Percentiles rank a stretch among this genome's conserved stretches.
phyloP scores from a whole-genome alignment of 2,888 invertebrate species.

The Mesochorus sp. region DNA sequence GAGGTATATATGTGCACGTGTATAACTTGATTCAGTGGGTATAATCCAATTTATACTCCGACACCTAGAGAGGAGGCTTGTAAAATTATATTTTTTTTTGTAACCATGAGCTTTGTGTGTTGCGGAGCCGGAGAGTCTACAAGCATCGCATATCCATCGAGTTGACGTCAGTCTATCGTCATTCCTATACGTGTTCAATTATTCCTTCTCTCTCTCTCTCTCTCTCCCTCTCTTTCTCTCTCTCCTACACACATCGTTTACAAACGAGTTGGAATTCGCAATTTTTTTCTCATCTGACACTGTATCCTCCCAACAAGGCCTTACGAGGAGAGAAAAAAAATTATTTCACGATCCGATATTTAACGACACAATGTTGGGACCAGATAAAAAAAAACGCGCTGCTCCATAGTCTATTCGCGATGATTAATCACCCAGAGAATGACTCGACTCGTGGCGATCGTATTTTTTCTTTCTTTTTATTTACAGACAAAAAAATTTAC shows the following conservation, averaged over 20 bases:
- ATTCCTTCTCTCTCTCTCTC: slow-evolving; percentile 33
- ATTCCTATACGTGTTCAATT: slow-evolving; percentile 49
- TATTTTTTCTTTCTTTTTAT: too few species aligned
- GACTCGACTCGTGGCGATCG: not conserved
- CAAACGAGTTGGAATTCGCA: slow-evolving; percentile 27
- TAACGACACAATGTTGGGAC: not conserved
- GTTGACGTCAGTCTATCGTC: slow-evolving; percentile 56
- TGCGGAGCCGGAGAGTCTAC: slow-evolving; percentile 28
- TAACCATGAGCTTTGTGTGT: not conserved
- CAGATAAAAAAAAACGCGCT: not conserved
- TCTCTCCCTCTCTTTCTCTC: not conserved
- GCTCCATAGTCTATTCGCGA: not conserved
- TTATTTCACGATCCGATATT: slow-evolving; percentile 3
- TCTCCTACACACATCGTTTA: not conserved
- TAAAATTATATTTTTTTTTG: slow-evolving; percentile 2
- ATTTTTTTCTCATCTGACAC: slow-evolving; percentile 37
- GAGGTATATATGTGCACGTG: too few species aligned
- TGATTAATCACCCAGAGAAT: not conserved
- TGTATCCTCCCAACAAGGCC: slow-evolving; percentile 36
- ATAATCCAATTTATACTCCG: slow-evolving; percentile 52
- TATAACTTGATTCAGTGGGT: slow-evolving; percentile 58
- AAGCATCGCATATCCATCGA: slow-evolving; percentile 43
- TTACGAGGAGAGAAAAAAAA: not conserved
- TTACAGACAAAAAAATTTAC: too few species aligned
- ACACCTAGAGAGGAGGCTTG: not conserved